Base-by-base conservation (phyloP, 2,113 vertebrate species). In the Chaenocephalus aceratus region DNA sequence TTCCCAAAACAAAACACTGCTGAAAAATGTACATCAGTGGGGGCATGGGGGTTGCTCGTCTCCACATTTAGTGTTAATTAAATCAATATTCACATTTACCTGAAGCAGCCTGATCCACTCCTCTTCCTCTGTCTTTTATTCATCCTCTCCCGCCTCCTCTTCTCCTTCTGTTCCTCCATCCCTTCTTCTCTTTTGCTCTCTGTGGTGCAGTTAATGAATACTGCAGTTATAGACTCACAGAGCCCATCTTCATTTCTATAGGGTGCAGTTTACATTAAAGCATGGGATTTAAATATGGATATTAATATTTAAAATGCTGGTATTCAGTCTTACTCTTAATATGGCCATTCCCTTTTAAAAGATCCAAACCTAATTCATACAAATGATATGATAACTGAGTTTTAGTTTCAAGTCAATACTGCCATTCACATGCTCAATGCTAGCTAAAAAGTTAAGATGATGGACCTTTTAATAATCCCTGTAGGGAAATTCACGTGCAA, bases 1-100 rank as follows among this genome's bases (percentile, higher is more conserved):
- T 72, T 84, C 83, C 79, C 65, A 66, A 93, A 91, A 89, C 91
- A 91, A 91, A 90, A 83, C 77, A 62, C 56, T 51, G 58, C 64
- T 90, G 75, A 90, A 90, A 89, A 13, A 89, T 86, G 0, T 58
- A 82, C 83, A 79, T 48, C 44, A 16, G 65, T 26, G 65, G 75
- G 21, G 41, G 57, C 0, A 9, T 45, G 5, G 8, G 76, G 72
- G 62, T 62, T 3, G 10, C 61, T 63, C 45, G 48, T 70, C n/a
- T 53, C 72, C 71, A 80, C 68, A 79, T 72, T 89, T 67, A 80
- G 68, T 73, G 67, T 77, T 85, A 79, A 91, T 90, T 72, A 89
- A 88, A 90, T 91, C 36, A 80, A 86, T 78, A 83, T 75, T 80
- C 77, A 84, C 71, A 78, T 82, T 81, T 52, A 90, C 68, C 36